Conservation (phyloP, 37 sponge, comb jelly and placozoan genomes). For the Chondrosia reniformis region DNA sequence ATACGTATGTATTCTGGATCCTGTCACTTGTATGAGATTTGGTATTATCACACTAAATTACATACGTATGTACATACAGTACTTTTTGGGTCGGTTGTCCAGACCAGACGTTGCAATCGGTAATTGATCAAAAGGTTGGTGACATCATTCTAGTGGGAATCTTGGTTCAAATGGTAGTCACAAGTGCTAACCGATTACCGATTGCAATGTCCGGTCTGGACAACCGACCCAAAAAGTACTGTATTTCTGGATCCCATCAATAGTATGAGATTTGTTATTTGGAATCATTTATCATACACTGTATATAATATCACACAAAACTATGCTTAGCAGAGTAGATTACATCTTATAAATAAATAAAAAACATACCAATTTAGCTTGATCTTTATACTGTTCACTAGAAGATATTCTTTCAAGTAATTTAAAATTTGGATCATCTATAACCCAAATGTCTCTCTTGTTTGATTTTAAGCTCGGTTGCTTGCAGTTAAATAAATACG, state of each 20-base stretch:
- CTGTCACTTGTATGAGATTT: not conserved
- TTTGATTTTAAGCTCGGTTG: not conserved
- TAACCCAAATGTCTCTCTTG: conserved; percentile 79
- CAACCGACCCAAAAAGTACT: too few species aligned
- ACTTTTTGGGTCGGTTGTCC: too few species aligned
- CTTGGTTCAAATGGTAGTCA: too few species aligned
- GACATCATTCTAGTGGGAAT: too few species aligned
- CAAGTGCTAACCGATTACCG: too few species aligned
- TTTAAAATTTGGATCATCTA: conserved; percentile 70
- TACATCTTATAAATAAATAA: not conserved
- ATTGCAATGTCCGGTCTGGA: too few species aligned
- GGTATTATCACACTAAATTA: not conserved
- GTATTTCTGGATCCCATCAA: too few species aligned
- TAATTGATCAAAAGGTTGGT: too few species aligned
- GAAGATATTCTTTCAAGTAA: conserved; percentile 52
- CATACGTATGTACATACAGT: not conserved
- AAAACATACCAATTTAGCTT: conserved; percentile 53
- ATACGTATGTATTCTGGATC: not conserved
- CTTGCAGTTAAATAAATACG: not conserved
- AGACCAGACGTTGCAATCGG: too few species aligned
- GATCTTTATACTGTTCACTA: conserved; percentile 59
- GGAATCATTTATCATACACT: too few species aligned
- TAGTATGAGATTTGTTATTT: too few species aligned
- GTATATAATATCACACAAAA: too few species aligned
- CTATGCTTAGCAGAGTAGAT: not conserved